Conservation (phyloP, 2,888 invertebrate species). For the Reticulitermes lucifugus region DNA sequence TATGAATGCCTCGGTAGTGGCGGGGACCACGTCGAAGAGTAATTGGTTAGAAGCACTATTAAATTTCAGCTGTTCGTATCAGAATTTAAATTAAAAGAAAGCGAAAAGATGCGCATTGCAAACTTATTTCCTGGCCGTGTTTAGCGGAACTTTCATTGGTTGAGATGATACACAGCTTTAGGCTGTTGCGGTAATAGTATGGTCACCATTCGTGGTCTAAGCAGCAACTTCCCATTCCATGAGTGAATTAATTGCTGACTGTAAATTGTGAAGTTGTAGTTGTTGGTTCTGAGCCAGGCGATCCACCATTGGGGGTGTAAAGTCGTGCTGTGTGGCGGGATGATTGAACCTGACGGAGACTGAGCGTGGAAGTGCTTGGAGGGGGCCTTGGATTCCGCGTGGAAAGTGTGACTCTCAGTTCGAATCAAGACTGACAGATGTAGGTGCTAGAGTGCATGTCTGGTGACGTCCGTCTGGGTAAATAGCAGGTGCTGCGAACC, state of each 20-base stretch:
- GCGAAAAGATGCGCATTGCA: too few relatives aligned
- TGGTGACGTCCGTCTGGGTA: not conserved
- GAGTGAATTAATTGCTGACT: slow-evolving; percentile 2
- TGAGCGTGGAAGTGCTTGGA: slow-evolving; percentile 18
- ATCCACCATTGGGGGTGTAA: not conserved
- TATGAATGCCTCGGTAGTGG: too few relatives aligned
- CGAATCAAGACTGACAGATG: not conserved
- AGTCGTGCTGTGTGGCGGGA: not conserved
- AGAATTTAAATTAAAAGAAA: too few relatives aligned
- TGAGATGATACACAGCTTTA: too few relatives aligned
- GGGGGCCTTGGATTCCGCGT: not conserved
- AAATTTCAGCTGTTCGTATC: too few relatives aligned
- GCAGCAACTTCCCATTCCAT: not conserved
- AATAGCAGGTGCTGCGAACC: not conserved
- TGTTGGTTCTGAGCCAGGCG: not conserved
- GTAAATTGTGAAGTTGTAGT: not conserved
- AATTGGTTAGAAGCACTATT: too few relatives aligned
- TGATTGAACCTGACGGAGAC: slow-evolving; percentile 44
- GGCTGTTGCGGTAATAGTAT: not conserved
- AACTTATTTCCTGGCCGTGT: too few relatives aligned
- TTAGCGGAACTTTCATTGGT: too few relatives aligned
- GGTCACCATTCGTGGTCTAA: not conserved
- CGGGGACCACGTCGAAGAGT: too few relatives aligned
- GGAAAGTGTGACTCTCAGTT: not conserved
- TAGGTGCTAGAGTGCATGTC: slow-evolving; percentile 7